Conservation (phyloP, 92 coral and sea anemone species). For the Plumapathes pennacea region DNA sequence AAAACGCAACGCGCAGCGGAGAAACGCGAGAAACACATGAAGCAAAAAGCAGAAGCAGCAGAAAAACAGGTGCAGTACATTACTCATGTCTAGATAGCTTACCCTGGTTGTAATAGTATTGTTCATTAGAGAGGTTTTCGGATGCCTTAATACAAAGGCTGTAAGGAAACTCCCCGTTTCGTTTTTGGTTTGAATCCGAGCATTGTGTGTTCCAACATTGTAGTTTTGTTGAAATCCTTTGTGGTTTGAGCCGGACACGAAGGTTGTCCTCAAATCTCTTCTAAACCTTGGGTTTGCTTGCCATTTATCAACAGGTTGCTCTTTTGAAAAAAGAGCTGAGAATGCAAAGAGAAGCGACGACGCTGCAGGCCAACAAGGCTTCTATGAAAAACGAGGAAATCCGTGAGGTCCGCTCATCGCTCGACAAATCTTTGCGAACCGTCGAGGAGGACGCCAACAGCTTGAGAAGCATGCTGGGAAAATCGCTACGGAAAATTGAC, state of each 20-base stretch:
- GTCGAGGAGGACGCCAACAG: slow-evolving; percentile 87
- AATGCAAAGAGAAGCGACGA: slow-evolving; percentile 57
- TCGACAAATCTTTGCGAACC: slow-evolving; percentile 75
- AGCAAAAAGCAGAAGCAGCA: slow-evolving; percentile 55
- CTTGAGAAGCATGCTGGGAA: slow-evolving; percentile 87
- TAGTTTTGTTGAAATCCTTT: no score
- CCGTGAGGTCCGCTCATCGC: slow-evolving; percentile 80
- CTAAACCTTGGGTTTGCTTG: no score
- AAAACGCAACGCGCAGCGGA: slow-evolving; percentile 73
- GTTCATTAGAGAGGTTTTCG: no score
- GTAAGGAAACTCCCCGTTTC: no score
- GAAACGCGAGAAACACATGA: slow-evolving; percentile 66
- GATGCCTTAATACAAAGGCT: no score
- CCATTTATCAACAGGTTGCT: slow-evolving; percentile 49
- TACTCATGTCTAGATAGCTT: no score
- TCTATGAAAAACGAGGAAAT: slow-evolving; percentile 78
- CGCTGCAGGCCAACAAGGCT: slow-evolving; percentile 49
- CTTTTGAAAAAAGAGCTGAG: slow-evolving; percentile 56
- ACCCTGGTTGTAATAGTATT: no score
- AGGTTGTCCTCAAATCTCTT: no score
- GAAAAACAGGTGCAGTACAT: slow-evolving; percentile 66
- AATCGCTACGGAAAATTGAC: slow-evolving; percentile 84
- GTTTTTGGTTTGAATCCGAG: no score
- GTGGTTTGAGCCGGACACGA: no score
- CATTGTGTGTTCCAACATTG: no score